Percentiles rank a stretch among this genome's conserved stretches.
phyloP scores from a whole-genome alignment of 2,888 invertebrate species.

The Drosophila paramelanica region DNA sequence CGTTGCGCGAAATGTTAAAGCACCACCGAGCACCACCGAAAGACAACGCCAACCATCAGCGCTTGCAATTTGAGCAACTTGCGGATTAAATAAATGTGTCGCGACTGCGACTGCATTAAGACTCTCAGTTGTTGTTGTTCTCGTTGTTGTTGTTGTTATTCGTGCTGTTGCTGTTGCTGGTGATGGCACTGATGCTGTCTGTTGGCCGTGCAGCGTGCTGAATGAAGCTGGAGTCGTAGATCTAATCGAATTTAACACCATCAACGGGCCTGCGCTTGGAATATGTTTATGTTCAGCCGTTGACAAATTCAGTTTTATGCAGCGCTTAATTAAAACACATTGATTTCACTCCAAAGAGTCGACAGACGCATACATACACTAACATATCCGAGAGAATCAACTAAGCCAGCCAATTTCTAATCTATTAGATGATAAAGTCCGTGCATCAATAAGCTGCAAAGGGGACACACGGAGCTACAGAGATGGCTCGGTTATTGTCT shows the following conservation, averaged over 20 bases:
- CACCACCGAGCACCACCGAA: slow-evolving; percentile 20
- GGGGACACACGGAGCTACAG: slow-evolving; percentile 10
- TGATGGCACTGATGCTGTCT: slow-evolving; percentile 22
- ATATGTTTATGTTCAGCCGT: slow-evolving; percentile 31
- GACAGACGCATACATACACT: background rate
- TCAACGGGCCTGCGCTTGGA: slow-evolving; percentile 32
- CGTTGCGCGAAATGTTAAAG: slow-evolving; percentile 26
- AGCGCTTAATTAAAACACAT: slow-evolving; percentile 49
- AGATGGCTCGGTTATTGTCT: slow-evolving; percentile 58
- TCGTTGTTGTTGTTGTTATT: slow-evolving; percentile 30
- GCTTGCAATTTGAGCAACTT: slow-evolving; percentile 71
- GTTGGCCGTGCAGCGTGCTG: slow-evolving; percentile 22
- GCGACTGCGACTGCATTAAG: slow-evolving; percentile 60
- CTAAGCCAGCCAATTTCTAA: slow-evolving; percentile 19
- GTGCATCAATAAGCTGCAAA: slow-evolving; percentile 5
- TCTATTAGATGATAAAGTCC: slow-evolving; percentile 9
- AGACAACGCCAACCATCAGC: slow-evolving; percentile 39
- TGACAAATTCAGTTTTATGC: slow-evolving; percentile 45
- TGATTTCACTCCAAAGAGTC: slow-evolving; percentile 18
- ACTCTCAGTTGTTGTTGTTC: slow-evolving; percentile 34
- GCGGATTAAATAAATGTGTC: slow-evolving; percentile 76
- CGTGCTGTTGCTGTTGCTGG: slow-evolving; percentile 17
- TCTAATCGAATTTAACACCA: slow-evolving; percentile 74
- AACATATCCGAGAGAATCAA: background rate
- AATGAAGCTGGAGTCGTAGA: slow-evolving; percentile 57